Conservation (phyloP, 1,140 invertebrate genomes). For the Ctenoplectra terminalis region DNA sequence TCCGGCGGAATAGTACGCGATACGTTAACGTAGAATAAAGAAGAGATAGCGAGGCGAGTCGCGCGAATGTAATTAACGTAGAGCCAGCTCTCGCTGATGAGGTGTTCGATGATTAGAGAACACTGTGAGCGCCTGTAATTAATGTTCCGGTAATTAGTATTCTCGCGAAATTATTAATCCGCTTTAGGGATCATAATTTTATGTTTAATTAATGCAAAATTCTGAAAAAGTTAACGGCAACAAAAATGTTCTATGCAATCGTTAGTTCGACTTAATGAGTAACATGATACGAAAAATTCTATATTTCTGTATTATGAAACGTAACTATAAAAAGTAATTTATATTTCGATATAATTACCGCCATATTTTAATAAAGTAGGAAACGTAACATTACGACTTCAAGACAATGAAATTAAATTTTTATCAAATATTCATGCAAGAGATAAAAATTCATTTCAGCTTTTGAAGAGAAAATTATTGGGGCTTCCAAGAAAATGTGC, state of each 20-base stretch:
- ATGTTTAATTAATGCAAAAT: background rate
- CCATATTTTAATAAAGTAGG: too few relatives aligned
- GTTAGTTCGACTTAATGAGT: too few relatives aligned
- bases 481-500: too few relatives aligned
- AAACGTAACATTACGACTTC: too few relatives aligned
- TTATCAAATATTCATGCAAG: too few relatives aligned
- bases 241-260: too few relatives aligned
- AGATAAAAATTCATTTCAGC: too few relatives aligned
- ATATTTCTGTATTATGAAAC: background rate
- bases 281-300: background rate
- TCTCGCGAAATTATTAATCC: background rate
- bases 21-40: background rate
- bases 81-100: background rate
- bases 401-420: too few relatives aligned
- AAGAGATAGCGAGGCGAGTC: too few relatives aligned
- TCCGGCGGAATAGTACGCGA: background rate
- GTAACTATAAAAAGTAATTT: too few relatives aligned
- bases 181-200: background rate
- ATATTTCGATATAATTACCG: too few relatives aligned
- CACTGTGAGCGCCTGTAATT: background rate
- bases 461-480: too few relatives aligned
- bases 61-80: slow-evolving; percentile 6
- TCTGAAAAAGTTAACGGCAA: background rate
- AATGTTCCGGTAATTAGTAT: background rate
- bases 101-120: slow-evolving; percentile 24